Evolutionary conservation across 2,888 invertebrate species (phyloP).

Genomic region (Argyresthia goedartella): DNA sequence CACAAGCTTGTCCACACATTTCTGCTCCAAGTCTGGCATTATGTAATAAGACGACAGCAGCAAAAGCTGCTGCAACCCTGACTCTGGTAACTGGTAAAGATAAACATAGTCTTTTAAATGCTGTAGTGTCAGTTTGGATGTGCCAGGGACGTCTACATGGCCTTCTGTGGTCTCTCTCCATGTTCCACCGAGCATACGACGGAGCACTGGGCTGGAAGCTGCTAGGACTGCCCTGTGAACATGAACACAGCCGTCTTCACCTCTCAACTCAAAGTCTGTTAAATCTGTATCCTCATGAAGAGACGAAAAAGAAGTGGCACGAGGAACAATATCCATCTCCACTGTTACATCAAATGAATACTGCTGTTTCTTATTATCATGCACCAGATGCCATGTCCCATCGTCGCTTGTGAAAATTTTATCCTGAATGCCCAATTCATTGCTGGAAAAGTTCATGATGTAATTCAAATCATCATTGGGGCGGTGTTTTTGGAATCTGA

Average conservation of each 20-base stretch:
- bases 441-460: conserved; percentile 22
- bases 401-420: conserved; percentile 29
- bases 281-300: conserved; percentile 31
- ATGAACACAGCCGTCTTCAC: conserved; percentile 31
- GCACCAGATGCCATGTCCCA: conserved; percentile 30
- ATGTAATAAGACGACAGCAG: conserved; percentile 31
- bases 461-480: conserved; percentile 23
- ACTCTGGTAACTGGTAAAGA: conserved; percentile 25
- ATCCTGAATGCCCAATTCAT: conserved; percentile 18
- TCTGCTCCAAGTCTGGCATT: conserved; percentile 34
- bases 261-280: conserved; percentile 34
- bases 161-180: conserved; percentile 34
- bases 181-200: conserved; percentile 28
- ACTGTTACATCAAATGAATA: conserved; percentile 23
- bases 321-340: conserved; percentile 22
- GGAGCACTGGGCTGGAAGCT: conserved; percentile 31
- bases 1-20: conserved; percentile 29
- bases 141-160: conserved; percentile 26
- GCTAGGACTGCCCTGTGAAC: conserved; percentile 33
- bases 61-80: conserved; percentile 28
- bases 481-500: conserved; percentile 23
- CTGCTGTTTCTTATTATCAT: conserved; percentile 25
- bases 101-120: conserved; percentile 35
- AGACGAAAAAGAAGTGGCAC: conserved; percentile 21
- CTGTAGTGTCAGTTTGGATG: conserved; percentile 26